A percentile compares a stretch with the other conserved stretches of the same genome.
These are phyloP conservation scores for Masticophis lateralis DNA, from an alignment of 2,797 vertebrate genomes.

Conservation along the genomic window DNA sequence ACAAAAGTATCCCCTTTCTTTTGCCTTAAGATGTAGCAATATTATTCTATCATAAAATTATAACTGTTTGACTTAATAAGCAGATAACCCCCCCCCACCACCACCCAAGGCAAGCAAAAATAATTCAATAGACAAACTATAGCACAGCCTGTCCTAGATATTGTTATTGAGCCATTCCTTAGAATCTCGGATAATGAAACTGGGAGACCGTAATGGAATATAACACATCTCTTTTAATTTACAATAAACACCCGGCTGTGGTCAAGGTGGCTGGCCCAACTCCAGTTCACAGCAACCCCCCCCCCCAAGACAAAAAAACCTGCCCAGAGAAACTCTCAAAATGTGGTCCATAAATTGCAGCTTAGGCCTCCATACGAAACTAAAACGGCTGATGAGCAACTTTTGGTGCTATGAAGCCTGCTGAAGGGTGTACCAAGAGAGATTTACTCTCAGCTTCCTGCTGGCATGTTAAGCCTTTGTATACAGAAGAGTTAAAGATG, in stretches of 20 bases:
- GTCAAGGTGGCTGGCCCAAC: too few species aligned
- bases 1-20: background rate
- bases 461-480: too few species aligned
- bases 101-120: too few species aligned
- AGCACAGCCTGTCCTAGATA: background rate
- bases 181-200: background rate
- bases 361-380: background rate
- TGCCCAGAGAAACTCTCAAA: background rate
- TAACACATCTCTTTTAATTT: background rate
- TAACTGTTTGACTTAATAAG: background rate
- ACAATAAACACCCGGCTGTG: background rate
- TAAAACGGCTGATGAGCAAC: background rate
- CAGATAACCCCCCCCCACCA: background rate
- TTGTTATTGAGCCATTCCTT: background rate
- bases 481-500: background rate
- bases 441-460: background rate
- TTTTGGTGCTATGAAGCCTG: background rate
- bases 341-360: background rate
- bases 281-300: background rate
- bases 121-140: background rate
- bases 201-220: background rate
- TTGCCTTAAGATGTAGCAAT: background rate
- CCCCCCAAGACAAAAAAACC: background rate
- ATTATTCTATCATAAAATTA: too few species aligned
- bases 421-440: background rate